Base-by-base conservation (phyloP, 2,888 invertebrate species). In the Agonopterix alstromeriana region DNA sequence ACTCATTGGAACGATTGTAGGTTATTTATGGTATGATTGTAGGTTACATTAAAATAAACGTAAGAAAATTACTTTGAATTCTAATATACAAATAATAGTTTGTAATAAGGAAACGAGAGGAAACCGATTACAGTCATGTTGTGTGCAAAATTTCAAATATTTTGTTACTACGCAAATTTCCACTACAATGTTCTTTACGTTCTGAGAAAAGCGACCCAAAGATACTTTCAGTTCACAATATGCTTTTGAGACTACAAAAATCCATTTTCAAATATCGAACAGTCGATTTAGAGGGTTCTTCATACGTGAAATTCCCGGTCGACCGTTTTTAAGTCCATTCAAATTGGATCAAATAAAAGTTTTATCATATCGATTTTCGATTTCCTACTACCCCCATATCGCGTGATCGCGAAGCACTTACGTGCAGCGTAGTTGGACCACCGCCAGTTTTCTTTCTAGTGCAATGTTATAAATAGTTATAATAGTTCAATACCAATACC, bases 271-370 rank as follows among this genome's bases (percentile, higher is more conserved):
- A 27, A 27, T 27, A 45, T 35, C 43, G 45, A 50, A 47, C 47
- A 47, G 36, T 38, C 40, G 38, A 43, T 48, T 27, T 43, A 17
- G 27, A 47, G 42, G 36, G 42, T 35, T 27, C 49, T 47, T 53
- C 51, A 48, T 47, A 50, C 53, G 50, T 47, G 36, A 50, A 48
- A 57, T 45, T 57, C 55, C 48, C 57, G 48, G 48, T 50, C 49
- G 49, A 50, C 55, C 56, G 53, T 54, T 55, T 27, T 59, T 53
- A 60, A 65, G 57, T 71, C 69, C 70, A 79, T 78, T 78, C 78
- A 77, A 80, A 81, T 81, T 60, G 63, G 68, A 78, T 82, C 79
- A 69, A 80, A 83, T 83, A 82, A 82, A 79, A 79, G 66, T 77
- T 73, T 76, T 73, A 77, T 79, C 66, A 67, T 67, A 82, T 82